A percentile compares a stretch with the other conserved stretches of the same genome.
phyloP scores from a whole-genome alignment of 30 jellyfish, hydroid and myxozoan genomes.

The Morbakka virulenta region DNA sequence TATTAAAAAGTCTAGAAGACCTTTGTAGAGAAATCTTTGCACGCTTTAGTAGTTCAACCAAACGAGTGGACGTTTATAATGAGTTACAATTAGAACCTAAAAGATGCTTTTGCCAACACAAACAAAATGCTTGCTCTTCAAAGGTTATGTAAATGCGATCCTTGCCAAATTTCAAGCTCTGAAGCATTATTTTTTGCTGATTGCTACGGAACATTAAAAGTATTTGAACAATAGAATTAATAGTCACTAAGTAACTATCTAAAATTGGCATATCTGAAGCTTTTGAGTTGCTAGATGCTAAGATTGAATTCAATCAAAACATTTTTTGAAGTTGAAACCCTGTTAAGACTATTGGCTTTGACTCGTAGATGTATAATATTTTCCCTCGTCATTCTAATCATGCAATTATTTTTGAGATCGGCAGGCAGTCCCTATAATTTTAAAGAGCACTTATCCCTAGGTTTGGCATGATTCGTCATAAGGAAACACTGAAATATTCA shows the following conservation, averaged over 20 bases:
- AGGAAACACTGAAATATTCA: no score
- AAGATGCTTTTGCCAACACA: conserved; percentile 54
- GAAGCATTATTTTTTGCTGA: conserved; percentile 19
- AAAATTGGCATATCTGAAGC: conserved; percentile 33
- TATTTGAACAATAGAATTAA: conserved; percentile 15
- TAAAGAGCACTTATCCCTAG: no score
- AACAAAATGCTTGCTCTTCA: conserved; percentile 33
- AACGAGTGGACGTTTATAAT: conserved; percentile 27
- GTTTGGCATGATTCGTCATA: no score
- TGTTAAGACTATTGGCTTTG: no score
- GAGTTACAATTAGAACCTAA: conserved; percentile 27
- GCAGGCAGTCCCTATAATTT: no score
- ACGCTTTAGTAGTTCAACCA: conserved; percentile 41
- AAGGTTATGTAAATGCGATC: conserved; percentile 42
- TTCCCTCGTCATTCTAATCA: no score
- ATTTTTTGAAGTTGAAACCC: conserved; percentile 35
- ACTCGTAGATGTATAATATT: no score
- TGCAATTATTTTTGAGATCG: no score
- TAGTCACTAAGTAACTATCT: conserved; percentile 19
- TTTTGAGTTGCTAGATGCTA: conserved; percentile 25
- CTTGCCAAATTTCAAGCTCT: conserved; percentile 43
- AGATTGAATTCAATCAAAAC: conserved; percentile 45
- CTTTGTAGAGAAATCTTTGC: conserved; percentile 41
- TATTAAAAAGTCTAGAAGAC: conserved; percentile 47
- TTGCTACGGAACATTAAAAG: conserved; percentile 24